Base-by-base conservation (phyloP, 2,113 vertebrate species). In the Mobula hypostoma region DNA sequence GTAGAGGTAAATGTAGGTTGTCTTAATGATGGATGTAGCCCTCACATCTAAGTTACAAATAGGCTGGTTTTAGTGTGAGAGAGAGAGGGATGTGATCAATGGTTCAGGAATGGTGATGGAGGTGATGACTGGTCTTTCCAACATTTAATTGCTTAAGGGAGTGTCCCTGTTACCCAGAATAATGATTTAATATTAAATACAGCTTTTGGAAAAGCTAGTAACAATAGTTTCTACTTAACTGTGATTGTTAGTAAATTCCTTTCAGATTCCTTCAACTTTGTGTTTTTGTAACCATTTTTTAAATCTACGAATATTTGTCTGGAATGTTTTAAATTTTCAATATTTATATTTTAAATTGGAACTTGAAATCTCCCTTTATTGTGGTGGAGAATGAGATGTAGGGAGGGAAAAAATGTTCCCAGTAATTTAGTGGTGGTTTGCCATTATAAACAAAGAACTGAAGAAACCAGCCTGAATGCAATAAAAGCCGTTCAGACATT, bases 401-500 rank as follows among this genome's bases (percentile, higher is more conserved):
- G n/a, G 5, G 61, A 66, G 85, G 63, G 14, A 66, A n/a, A 63
- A 6, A 66, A 66, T 32, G 61, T 68, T 68, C 61, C 61, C 21
- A 21, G 70, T 72, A 2, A 74, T 74, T 93, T 24, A 72, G 21
- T 36, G 36, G 68, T 74, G 63, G 68, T 74, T 74, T 93, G 32
- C 68, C 68, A 74, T 8, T 40, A 56, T 93, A 74, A 90, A 48
- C 68, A 74, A 93, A 66, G 32, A 21, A 93, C 32, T 48, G 48
- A 32, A 63, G 80, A 83, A 48, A 90, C 58, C 3, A 90, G 88
- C n/a, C 63, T 91, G 88, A 70, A 24, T 91, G 68, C 68, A 91
- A 5, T 56, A 1, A 72, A 70, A 48, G 48, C 21, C 72, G 74
- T 76, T 93, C 91, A 56, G 15, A 61, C 36, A 56, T 56, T 4